A percentile compares a stretch with the other conserved stretches of the same genome.
Evolutionary conservation across 2,797 vertebrate species (phyloP).

Genomic region (Serranus cabrilla): DNA sequence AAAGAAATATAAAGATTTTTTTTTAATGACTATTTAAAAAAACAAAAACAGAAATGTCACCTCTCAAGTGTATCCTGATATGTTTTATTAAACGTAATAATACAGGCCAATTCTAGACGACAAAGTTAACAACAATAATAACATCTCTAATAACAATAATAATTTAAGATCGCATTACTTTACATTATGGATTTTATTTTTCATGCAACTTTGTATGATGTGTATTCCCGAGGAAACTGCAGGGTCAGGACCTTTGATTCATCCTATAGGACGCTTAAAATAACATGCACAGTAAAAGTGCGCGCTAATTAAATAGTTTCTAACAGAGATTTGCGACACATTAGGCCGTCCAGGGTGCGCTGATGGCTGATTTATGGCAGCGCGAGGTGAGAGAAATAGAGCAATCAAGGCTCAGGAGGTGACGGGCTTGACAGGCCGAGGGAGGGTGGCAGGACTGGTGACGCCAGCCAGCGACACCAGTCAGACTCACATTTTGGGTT

Average conservation of each 20-base stretch:
- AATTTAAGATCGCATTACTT: not conserved
- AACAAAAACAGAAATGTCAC: no score
- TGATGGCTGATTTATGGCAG: constrained; percentile 49
- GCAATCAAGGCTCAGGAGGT: constrained; percentile 72
- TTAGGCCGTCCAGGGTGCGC: constrained; percentile 31
- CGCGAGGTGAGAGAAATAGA: constrained; percentile 64
- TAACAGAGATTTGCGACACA: constrained; percentile 54
- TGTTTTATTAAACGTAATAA: not conserved
- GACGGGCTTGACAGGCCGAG: constrained; percentile 63
- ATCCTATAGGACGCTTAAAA: constrained; percentile 15
- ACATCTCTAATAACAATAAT: not conserved
- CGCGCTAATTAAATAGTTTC: constrained; percentile 46
- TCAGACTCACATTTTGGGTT: not conserved
- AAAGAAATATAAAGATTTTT: not conserved
- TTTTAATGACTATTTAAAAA: no score
- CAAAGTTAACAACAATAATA: not conserved
- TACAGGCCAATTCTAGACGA: no score
- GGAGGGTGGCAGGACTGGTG: constrained; percentile 72
- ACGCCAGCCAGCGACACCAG: constrained; percentile 71
- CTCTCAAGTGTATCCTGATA: not conserved
- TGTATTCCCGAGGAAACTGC: constrained; percentile 22
- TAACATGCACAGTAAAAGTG: constrained; percentile 39
- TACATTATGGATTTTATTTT: no score
- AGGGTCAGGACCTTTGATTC: not conserved
- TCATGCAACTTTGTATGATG: not conserved